Evolutionary conservation across 2,797 vertebrate species (phyloP).

Genomic region (Helarctos malayanus): DNA sequence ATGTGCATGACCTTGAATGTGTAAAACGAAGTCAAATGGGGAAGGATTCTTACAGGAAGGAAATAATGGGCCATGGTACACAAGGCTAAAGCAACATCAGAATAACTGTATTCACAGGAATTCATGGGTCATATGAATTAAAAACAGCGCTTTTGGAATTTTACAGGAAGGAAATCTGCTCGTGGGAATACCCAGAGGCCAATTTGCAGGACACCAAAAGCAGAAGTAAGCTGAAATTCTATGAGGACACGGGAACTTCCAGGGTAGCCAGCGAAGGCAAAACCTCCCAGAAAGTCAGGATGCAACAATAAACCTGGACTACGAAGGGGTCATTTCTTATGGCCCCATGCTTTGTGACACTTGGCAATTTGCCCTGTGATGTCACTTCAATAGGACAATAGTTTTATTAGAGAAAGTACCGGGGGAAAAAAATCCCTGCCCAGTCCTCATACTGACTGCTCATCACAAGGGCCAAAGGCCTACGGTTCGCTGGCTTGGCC

Average conservation of each 20-base stretch:
- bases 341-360: conserved; percentile 43
- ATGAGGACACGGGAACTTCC: conserved; percentile 62
- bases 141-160: conserved; percentile 66
- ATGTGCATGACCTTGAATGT: background rate
- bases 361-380: conserved; percentile 25
- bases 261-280: conserved; percentile 52
- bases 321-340: conserved; percentile 51
- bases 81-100: conserved; percentile 59
- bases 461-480: background rate
- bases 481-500: fast-evolving
- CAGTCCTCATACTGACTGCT: background rate
- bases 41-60: conserved; percentile 50
- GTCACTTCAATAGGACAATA: background rate
- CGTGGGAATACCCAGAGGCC: conserved; percentile 38
- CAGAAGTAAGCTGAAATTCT: conserved; percentile 70
- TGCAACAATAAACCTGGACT: conserved; percentile 6
- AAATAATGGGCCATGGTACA: background rate
- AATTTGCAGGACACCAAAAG: conserved; percentile 54
- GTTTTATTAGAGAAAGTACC: conserved; percentile 24
- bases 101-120: conserved; percentile 30
- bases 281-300: conserved; percentile 48
- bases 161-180: conserved; percentile 68
- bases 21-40: conserved; percentile 28
- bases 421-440: background rate
- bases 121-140: conserved; percentile 54